Percentiles rank a stretch among this genome's conserved stretches.
These are phyloP conservation scores for Valencia hispanica DNA, from an alignment of 2,797 vertebrate genomes.

Conservation along the genomic window DNA sequence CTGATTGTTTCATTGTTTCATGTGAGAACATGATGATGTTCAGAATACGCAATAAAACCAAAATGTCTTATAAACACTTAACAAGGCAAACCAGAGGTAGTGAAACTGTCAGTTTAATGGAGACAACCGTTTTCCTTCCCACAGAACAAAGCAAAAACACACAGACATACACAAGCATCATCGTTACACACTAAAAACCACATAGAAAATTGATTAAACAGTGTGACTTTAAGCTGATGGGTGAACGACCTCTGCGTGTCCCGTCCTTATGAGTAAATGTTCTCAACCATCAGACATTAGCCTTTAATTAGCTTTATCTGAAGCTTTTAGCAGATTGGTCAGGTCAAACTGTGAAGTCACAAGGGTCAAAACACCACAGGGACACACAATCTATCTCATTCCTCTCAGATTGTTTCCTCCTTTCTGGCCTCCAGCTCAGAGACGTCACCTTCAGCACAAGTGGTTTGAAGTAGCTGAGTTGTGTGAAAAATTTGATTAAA, in stretches of 20 bases:
- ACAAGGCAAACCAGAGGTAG: not conserved
- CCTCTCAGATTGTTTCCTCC: not conserved
- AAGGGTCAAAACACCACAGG: slow-evolving; percentile 31
- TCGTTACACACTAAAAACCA: not conserved
- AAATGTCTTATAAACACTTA: not conserved
- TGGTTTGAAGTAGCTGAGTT: too few relatives aligned
- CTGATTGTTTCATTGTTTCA: too few relatives aligned
- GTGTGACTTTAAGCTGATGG: not conserved
- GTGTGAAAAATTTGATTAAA: too few relatives aligned
- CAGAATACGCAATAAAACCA: not conserved
- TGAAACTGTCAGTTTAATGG: not conserved
- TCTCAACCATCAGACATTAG: slow-evolving; percentile 12
- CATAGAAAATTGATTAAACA: not conserved
- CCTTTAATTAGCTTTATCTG: slow-evolving; percentile 65
- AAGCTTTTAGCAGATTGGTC: slow-evolving; percentile 71
- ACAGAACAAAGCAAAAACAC: not conserved
- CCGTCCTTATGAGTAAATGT: slow-evolving; percentile 3
- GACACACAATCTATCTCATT: slow-evolving; percentile 29
- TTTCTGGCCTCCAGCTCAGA: slow-evolving; percentile 18
- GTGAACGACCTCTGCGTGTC: slow-evolving; percentile 53
- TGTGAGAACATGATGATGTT: not conserved
- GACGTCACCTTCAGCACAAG: slow-evolving; percentile 39
- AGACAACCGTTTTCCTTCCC: not conserved
- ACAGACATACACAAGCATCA: not conserved
- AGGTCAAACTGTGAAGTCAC: slow-evolving; percentile 53